Evolutionary conservation across 35 echinoderm and acorn worm genomes (phyloP).

Genomic region (Anneissia japonica): DNA sequence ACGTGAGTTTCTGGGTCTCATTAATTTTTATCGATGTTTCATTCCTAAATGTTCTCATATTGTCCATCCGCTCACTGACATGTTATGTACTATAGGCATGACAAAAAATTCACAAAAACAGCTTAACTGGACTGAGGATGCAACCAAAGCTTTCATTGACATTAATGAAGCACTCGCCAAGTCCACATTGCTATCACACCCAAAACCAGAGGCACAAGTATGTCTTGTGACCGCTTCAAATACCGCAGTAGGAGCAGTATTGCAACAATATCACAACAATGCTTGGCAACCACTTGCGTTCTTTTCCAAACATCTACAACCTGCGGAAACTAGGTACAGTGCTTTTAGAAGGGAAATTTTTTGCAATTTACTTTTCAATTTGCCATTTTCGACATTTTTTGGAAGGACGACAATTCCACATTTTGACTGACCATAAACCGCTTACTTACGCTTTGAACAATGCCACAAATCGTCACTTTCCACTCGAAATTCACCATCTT

Average conservation of each 20-base stretch:
- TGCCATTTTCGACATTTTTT: slow-evolving; percentile 1
- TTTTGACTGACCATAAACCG: slow-evolving; percentile 47
- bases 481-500: slow-evolving; percentile 34
- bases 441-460: not conserved
- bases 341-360: slow-evolving; percentile 29
- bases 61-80: slow-evolving; percentile 1
- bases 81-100: not conserved
- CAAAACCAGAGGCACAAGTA: not conserved
- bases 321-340: slow-evolving; percentile 8
- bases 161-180: not conserved
- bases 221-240: slow-evolving; percentile 18
- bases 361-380: slow-evolving; percentile 16
- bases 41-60: slow-evolving; percentile 16
- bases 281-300: slow-evolving; percentile 20
- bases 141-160: not conserved
- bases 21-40: slow-evolving; percentile 27
- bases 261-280: slow-evolving; percentile 17
- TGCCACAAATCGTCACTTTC: not conserved
- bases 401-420: slow-evolving; percentile 40
- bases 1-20: slow-evolving; percentile 33
- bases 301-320: slow-evolving; percentile 26
- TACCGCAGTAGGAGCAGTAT: not conserved
- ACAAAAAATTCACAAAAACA: slow-evolving; percentile 6
- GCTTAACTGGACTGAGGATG: not conserved
- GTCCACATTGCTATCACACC: not conserved